phyloP scores from a whole-genome alignment of 2,888 invertebrate genomes.

The Aelia acuminata region DNA sequence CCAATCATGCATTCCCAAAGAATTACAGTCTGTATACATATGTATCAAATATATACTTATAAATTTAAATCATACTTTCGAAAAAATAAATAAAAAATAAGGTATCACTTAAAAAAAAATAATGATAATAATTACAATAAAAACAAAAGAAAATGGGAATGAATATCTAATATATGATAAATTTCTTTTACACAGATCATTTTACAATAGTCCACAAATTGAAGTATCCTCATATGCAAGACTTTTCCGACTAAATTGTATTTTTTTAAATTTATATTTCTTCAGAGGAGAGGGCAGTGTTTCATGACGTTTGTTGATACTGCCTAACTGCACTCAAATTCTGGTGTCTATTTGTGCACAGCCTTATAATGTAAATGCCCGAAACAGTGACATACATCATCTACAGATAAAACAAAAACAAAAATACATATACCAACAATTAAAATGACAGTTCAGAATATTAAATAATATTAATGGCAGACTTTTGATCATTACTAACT shows the following conservation, averaged over 20 bases:
- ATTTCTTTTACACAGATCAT: slow-evolving; percentile 28
- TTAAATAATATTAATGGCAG: neutral
- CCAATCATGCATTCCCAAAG: neutral
- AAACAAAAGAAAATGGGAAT: slow-evolving; percentile 36
- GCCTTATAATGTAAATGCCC: slow-evolving; percentile 43
- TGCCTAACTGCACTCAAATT: slow-evolving; percentile 11
- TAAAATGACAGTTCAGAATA: neutral
- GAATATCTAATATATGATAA: slow-evolving; percentile 48
- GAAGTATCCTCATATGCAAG: neutral
- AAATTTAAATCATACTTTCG: slow-evolving; percentile 43
- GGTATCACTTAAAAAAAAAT: neutral
- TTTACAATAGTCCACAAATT: slow-evolving; percentile 38
- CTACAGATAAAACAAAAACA: neutral
- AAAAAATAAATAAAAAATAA: slow-evolving; percentile 41
- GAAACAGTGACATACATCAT: neutral
- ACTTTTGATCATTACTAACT: too few relatives aligned
- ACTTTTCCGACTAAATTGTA: slow-evolving; percentile 22
- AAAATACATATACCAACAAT: neutral
- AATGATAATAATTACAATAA: slow-evolving; percentile 5
- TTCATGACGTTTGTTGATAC: neutral
- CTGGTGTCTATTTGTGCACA: slow-evolving; percentile 57
- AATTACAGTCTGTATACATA: slow-evolving; percentile 42
- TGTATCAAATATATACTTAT: slow-evolving; percentile 52
- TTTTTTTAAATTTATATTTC: neutral
- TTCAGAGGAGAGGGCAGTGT: slow-evolving; percentile 33